Evolutionary conservation across 2,113 vertebrate species (phyloP).

Genomic region (Cyphomyrus plagiostoma): DNA sequence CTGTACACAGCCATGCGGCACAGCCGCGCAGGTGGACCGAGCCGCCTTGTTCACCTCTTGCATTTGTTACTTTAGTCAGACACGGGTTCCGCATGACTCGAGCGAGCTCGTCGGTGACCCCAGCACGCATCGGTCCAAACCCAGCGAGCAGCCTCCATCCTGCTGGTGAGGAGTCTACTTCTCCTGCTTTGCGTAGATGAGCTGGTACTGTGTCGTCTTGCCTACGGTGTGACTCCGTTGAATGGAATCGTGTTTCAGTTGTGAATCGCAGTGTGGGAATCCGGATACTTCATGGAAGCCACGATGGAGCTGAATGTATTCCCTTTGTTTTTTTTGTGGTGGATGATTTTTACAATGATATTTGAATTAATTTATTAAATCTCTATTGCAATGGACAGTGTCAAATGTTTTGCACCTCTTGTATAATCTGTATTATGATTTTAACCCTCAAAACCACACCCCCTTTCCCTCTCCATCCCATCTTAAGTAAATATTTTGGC

Average conservation of each 20-base stretch:
- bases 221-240: neutral
- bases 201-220: neutral
- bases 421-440: neutral
- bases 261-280: neutral
- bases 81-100: neutral
- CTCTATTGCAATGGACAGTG: neutral
- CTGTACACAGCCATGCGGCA: neutral
- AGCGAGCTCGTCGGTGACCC: neutral
- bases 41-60: neutral
- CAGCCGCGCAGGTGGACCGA: neutral
- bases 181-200: neutral
- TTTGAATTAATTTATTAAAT: neutral
- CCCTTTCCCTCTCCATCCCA: neutral
- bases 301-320: neutral
- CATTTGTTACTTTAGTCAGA: neutral
- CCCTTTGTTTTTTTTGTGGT: neutral
- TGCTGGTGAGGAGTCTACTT: neutral
- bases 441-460: neutral
- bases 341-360: neutral
- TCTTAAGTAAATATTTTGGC: neutral
- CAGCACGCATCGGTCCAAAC: neutral
- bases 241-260: neutral
- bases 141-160: neutral
- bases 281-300: neutral
- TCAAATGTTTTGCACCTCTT: neutral